Percentiles rank a stretch among this genome's conserved stretches.
Evolutionary conservation across 2,113 vertebrate genomes (phyloP).

Genomic region (Chionomys nivalis): DNA sequence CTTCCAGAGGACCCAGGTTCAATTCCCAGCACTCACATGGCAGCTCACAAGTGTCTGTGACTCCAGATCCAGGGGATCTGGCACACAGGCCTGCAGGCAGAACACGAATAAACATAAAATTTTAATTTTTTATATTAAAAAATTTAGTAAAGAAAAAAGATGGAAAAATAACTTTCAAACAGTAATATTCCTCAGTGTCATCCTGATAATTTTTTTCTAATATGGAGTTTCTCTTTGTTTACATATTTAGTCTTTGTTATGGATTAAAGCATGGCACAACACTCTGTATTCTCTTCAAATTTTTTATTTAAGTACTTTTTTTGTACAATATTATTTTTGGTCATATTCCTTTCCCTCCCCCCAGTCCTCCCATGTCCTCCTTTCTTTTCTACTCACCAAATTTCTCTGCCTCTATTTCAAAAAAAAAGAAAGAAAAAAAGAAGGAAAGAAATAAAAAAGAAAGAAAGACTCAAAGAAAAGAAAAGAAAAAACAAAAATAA

Average conservation of each 20-base stretch:
- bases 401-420: not conserved
- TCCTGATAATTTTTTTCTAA: not conserved
- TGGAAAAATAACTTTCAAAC: not conserved
- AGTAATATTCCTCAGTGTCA: not conserved
- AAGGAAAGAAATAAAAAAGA: not conserved
- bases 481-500: no score
- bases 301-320: not conserved
- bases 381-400: not conserved
- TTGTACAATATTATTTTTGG: not conserved
- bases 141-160: not conserved
- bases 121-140: not conserved
- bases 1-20: not conserved
- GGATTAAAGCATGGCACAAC: not conserved
- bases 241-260: not conserved
- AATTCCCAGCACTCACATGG: not conserved
- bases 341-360: not conserved
- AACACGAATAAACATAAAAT: not conserved
- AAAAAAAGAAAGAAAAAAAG: not conserved
- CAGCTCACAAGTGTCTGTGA: not conserved
- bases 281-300: not conserved
- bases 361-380: not conserved
- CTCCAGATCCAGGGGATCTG: not conserved
- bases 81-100: not conserved
- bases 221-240: conserved; percentile 18
- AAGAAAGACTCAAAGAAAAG: not conserved